Evolutionary conservation across 2,797 vertebrate genomes (phyloP).

Genomic region (Simalia tracyae): DNA sequence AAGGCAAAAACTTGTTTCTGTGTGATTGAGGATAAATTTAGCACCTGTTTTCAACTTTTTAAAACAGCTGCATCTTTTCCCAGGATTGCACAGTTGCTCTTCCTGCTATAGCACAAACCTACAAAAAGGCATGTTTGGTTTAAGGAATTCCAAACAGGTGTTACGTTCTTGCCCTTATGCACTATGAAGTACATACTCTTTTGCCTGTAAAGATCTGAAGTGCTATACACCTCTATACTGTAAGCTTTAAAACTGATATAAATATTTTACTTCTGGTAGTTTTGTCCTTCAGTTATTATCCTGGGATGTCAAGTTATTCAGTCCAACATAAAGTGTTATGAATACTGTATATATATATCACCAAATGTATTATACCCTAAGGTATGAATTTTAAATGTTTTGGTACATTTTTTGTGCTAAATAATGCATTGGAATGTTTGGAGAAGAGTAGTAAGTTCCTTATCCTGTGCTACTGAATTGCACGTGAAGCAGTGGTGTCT

Average conservation of each 20-base stretch:
- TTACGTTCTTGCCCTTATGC: not conserved
- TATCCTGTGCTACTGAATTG: not conserved
- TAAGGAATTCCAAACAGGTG: not conserved
- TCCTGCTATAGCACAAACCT: not conserved
- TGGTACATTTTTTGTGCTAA: too few species aligned
- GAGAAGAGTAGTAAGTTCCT: not conserved
- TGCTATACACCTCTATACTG: not conserved
- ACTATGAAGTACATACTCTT: not conserved
- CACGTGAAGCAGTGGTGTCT: not conserved
- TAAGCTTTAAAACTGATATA: not conserved
- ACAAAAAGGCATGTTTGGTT: not conserved
- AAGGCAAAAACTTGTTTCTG: not conserved
- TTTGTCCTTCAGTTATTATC: not conserved
- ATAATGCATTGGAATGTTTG: too few species aligned
- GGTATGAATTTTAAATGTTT: too few species aligned
- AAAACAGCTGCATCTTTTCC: not conserved
- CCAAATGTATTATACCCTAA: too few species aligned
- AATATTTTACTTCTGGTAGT: not conserved
- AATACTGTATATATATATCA: too few species aligned
- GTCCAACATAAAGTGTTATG: too few species aligned
- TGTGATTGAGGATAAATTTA: not conserved
- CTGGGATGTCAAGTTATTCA: too few species aligned
- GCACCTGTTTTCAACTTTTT: not conserved
- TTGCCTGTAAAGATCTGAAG: not conserved
- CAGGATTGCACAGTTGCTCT: not conserved